Evolutionary conservation across 2,797 vertebrate species (phyloP).

Genomic region (Borostomias antarcticus): DNA sequence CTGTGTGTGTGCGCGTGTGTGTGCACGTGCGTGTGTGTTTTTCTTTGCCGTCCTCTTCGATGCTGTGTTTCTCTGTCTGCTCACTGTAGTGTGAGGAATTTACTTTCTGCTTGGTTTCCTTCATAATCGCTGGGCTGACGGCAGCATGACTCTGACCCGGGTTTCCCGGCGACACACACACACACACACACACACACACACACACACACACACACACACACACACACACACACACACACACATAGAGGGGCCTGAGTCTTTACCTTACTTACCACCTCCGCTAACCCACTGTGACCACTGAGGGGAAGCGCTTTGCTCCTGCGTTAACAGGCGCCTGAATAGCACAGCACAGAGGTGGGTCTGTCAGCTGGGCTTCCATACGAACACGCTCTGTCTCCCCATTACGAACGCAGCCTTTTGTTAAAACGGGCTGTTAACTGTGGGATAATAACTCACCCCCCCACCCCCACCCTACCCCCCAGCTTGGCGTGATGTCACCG

Average conservation of each 20-base stretch:
- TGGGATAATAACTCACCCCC: too few species aligned
- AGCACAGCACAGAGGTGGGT: not conserved
- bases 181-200: not conserved
- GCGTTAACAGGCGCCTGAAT: not conserved
- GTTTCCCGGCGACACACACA: not conserved
- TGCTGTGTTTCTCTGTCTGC: not conserved
- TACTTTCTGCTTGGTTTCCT: slow-evolving; percentile 6
- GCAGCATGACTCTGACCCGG: too few species aligned
- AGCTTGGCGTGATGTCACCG: slow-evolving; percentile 26
- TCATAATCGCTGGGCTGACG: not conserved
- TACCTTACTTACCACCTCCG: not conserved
- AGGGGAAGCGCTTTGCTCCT: not conserved
- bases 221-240: too few species aligned
- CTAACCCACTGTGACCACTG: not conserved
- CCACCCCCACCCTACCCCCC: too few species aligned
- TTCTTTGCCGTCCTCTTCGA: not conserved
- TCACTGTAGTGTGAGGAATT: not conserved
- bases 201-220: too few species aligned
- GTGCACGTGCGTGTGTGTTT: not conserved
- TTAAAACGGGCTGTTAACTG: not conserved
- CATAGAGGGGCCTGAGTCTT: too few species aligned
- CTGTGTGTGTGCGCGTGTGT: slow-evolving; percentile 6
- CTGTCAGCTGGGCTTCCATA: not conserved
- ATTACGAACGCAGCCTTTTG: not conserved
- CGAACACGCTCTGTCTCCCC: not conserved